Conservation (phyloP, 2,113 vertebrate genomes). For the Neogobius melanostomus region DNA sequence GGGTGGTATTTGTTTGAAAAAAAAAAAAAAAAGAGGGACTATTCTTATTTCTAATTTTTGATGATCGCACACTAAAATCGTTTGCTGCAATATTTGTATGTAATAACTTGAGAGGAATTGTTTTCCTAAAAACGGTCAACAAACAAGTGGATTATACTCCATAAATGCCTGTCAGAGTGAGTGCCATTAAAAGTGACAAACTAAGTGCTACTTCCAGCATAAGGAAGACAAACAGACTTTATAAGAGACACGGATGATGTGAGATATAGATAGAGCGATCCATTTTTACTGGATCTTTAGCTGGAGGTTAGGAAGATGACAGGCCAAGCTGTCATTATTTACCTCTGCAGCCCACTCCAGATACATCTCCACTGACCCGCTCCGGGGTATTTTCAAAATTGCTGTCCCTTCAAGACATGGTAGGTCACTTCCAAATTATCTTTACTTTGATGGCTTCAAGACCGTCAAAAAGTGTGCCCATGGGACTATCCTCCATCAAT, state of each 20-base stretch:
- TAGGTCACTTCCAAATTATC: conserved; percentile 22
- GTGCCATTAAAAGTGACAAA: neutral
- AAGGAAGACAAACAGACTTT: neutral
- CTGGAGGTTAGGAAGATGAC: conserved; percentile 7
- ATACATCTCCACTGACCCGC: conserved; percentile 12
- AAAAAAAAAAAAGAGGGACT: too few relatives aligned
- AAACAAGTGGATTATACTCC: neutral
- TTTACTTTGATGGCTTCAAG: conserved; percentile 14
- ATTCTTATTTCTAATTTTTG: too few relatives aligned
- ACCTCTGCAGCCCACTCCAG: conserved; percentile 1
- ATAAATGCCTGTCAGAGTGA: neutral
- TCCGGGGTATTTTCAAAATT: conserved; percentile 12
- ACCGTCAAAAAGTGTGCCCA: conserved; percentile 14
- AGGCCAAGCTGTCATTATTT: conserved; percentile 9
- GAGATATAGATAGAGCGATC: neutral
- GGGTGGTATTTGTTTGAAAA: too few relatives aligned
- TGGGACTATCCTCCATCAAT: conserved; percentile 16
- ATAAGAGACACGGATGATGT: neutral
- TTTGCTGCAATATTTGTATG: too few relatives aligned
- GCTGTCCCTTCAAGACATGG: conserved; percentile 21
- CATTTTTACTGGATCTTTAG: neutral
- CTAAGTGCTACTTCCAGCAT: neutral
- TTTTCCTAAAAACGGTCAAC: too few relatives aligned
- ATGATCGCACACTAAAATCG: too few relatives aligned
- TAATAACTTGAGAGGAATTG: too few relatives aligned